phyloP scores from a whole-genome alignment of 2,888 invertebrate species.

The Andrena trimmerana region DNA sequence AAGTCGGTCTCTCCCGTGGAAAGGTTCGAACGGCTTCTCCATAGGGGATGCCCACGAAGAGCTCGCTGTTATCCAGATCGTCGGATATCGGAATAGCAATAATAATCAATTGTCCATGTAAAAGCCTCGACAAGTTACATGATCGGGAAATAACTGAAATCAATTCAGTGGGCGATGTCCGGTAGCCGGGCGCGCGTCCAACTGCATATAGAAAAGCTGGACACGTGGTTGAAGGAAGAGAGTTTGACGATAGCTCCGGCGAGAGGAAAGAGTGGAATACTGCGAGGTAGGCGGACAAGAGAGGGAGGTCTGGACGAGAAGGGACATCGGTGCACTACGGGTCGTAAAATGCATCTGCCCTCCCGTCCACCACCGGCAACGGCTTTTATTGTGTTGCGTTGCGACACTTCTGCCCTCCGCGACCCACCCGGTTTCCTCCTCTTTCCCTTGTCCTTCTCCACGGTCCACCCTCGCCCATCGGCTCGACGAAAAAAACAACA shows the following conservation, averaged over 20 bases:
- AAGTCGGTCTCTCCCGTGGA: slow-evolving; percentile 53
- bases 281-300: slow-evolving; percentile 49
- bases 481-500: slow-evolving; percentile 74
- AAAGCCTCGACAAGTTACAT: slow-evolving; percentile 74
- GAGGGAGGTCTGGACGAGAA: slow-evolving; percentile 35
- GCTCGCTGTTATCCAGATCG: slow-evolving; percentile 53
- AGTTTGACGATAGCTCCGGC: slow-evolving; percentile 20
- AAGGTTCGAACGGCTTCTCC: slow-evolving; percentile 44
- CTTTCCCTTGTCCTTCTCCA: slow-evolving; percentile 50
- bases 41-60: slow-evolving; percentile 26
- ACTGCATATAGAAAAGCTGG: slow-evolving; percentile 61
- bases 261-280: slow-evolving; percentile 30
- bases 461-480: slow-evolving; percentile 56
- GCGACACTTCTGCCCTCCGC: slow-evolving; percentile 60
- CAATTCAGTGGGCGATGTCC: slow-evolving; percentile 73
- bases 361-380: slow-evolving; percentile 68
- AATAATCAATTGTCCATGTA: slow-evolving; percentile 79
- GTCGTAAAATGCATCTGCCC: slow-evolving; percentile 82
- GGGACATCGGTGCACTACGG: slow-evolving; percentile 70
- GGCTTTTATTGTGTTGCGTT: slow-evolving; percentile 76
- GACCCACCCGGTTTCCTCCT: slow-evolving; percentile 43
- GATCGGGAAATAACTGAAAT: slow-evolving; percentile 77
- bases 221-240: slow-evolving; percentile 21
- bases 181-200: slow-evolving; percentile 59
- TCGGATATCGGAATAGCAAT: slow-evolving; percentile 73